These are phyloP conservation scores for Tanytarsus gracilentus DNA, from an alignment of 2,888 invertebrate genomes.

Conservation along the genomic window DNA sequence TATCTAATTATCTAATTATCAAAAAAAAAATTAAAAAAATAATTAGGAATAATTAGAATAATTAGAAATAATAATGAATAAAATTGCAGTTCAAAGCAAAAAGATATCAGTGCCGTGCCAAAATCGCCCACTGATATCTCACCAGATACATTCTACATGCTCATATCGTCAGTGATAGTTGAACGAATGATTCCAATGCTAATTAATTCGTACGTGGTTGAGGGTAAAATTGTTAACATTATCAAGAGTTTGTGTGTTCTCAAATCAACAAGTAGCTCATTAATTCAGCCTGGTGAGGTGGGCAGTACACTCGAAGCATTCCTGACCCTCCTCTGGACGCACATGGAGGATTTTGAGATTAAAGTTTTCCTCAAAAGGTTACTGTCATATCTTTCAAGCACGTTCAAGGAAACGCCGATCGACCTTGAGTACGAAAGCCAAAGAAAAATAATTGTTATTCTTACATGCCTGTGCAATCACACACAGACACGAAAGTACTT, in stretches of 20 bases:
- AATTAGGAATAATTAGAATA: too few species aligned
- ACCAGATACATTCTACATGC: conserved; percentile 48
- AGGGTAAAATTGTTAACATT: conserved; percentile 54
- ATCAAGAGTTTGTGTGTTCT: conserved; percentile 36
- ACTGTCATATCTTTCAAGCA: conserved; percentile 29
- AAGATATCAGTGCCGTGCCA: background rate
- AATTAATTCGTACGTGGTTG: conserved; percentile 58
- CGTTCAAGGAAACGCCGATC: conserved; percentile 35
- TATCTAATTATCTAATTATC: too few species aligned
- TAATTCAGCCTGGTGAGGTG: conserved; percentile 34
- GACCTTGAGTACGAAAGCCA: conserved; percentile 42
- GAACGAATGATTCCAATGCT: conserved; percentile 53
- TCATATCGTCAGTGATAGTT: conserved; percentile 48
- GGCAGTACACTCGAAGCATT: conserved; percentile 38
- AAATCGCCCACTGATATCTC: conserved; percentile 2
- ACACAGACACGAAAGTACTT: conserved; percentile 46
- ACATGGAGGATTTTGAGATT: conserved; percentile 40
- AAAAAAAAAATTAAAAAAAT: too few species aligned
- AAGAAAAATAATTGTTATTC: conserved; percentile 42
- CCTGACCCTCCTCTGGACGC: conserved; percentile 40
- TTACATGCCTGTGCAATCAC: conserved; percentile 46
- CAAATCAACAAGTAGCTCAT: conserved; percentile 31
- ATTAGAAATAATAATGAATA: too few species aligned
- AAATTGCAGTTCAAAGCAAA: too few species aligned
- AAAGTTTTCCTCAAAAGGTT: conserved; percentile 36